A percentile compares a stretch with the other conserved stretches of the same genome.
Conservation (phyloP, 1,140 invertebrate genomes). For the Drosophila navojoa region DNA sequence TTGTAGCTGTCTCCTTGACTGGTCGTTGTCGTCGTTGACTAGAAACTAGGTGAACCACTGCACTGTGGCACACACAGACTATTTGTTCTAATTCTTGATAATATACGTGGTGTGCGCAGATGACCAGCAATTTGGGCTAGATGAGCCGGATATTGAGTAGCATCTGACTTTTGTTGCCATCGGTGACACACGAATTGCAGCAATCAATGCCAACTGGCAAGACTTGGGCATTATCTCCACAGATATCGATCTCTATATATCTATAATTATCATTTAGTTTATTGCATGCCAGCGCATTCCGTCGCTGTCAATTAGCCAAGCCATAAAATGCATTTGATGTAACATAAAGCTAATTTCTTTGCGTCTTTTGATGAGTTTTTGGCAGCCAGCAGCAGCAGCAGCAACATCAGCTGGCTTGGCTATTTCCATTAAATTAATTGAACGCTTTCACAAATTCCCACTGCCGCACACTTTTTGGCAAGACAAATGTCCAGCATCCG, state of each 20-base stretch:
- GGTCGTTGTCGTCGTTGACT: conserved; percentile 32
- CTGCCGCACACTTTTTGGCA: conserved; percentile 26
- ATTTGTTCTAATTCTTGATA: conserved; percentile 73
- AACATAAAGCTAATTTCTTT: conserved; percentile 56
- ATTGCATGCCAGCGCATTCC: neutral
- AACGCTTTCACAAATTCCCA: conserved; percentile 79
- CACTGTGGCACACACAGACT: conserved; percentile 46
- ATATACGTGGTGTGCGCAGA: conserved; percentile 59
- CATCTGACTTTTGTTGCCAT: conserved; percentile 24
- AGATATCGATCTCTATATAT: conserved; percentile 1
- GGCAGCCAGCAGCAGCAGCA: conserved; percentile 53
- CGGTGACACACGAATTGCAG: conserved; percentile 13
- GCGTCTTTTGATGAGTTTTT: conserved; percentile 45
- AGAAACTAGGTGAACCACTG: conserved; percentile 77
- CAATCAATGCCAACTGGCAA: conserved; percentile 26
- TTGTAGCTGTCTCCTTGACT: conserved; percentile 56
- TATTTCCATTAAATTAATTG: conserved; percentile 77
- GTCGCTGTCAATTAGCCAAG: conserved; percentile 51
- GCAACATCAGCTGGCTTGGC: conserved; percentile 41
- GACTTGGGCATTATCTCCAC: no score
- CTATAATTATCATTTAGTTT: neutral
- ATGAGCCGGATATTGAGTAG: conserved; percentile 64
- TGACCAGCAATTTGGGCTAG: conserved; percentile 53
- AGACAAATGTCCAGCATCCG: conserved; percentile 22
- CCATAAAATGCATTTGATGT: conserved; percentile 50